These are phyloP conservation scores for Sphenopsis melanotis DNA, from an alignment of 2,797 vertebrate species.

Conservation along the genomic window DNA sequence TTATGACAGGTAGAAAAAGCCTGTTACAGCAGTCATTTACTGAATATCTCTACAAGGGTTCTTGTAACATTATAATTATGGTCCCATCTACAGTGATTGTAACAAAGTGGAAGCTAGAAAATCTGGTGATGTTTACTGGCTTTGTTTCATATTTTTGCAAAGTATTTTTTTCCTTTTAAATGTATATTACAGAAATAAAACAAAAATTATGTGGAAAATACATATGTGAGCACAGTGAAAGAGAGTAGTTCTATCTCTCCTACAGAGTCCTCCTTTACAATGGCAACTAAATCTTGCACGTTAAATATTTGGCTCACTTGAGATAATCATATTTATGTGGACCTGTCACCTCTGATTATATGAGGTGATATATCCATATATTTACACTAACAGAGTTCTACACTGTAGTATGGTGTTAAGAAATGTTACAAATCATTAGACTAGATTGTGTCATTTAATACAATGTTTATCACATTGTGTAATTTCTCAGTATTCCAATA, in stretches of 20 bases:
- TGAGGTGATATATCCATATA: neutral
- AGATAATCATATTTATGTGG: neutral
- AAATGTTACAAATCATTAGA: neutral
- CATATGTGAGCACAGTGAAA: neutral
- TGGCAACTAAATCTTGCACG: neutral
- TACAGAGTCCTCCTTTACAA: neutral
- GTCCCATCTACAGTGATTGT: neutral
- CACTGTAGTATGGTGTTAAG: neutral
- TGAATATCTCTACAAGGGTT: accelerated
- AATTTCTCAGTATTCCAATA: neutral
- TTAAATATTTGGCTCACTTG: neutral
- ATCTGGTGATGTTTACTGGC: neutral
- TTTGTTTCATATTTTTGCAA: neutral
- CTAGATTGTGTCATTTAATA: neutral
- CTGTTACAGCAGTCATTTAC: neutral
- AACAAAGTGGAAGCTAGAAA: neutral
- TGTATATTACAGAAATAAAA: neutral
- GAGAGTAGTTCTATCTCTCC: neutral
- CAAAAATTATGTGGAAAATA: neutral
- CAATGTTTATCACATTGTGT: neutral
- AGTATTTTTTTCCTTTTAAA: neutral
- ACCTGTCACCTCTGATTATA: neutral
- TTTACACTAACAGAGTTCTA: neutral
- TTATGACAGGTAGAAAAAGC: neutral
- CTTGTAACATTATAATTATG: neutral